Base-by-base conservation (phyloP, 2,797 vertebrate genomes). In the Brotula barbata region DNA sequence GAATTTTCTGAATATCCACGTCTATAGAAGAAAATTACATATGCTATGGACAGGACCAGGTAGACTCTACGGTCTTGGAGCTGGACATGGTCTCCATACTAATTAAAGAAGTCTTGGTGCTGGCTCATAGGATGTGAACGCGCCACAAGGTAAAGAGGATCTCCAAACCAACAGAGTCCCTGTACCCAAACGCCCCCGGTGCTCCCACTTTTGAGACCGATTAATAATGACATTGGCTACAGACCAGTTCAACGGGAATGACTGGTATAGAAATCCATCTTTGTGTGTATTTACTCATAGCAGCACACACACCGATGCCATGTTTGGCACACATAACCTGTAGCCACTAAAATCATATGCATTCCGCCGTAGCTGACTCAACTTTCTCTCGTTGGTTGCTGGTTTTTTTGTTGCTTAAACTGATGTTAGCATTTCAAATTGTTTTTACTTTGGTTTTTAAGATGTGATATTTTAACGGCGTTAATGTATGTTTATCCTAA, bases 331-430 rank as follows among this genome's bases (percentile, higher is more conserved):
- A 91, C 89, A 85, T 88, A 88, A 92, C 90, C 89, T 93, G 92
- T 92, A 94, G 93, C 92, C 91, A 82, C 88, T 82, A 91, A 82
- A 88, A 89, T 91, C 93, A 93, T 94, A 94, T 94, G 94, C 95
- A 97, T 97, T 98, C 96, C 95, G 94, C 93, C 41, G 92, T 94
- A 94, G 93, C 92, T 88, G 88, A 91, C 85, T 83, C 83, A 72
- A 78, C 61, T 81, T 88, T 87, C 86, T 91, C 90, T 93, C 93
- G 89, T 85, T 91, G 91, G 89, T 84, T 84, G 88, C 89, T 84
- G 89, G 74, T 82, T 68, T 57, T 71, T 75, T 78, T 75, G 88
- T 89, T 90, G 87, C 86, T 92, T 88, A 91, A 92, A 94, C 91
- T 90, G 85, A 84, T 89, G 84, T 92, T 73, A 60, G 61, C 60